Base-by-base conservation (phyloP, 2,888 invertebrate genomes). In the Spilarctia lutea region DNA sequence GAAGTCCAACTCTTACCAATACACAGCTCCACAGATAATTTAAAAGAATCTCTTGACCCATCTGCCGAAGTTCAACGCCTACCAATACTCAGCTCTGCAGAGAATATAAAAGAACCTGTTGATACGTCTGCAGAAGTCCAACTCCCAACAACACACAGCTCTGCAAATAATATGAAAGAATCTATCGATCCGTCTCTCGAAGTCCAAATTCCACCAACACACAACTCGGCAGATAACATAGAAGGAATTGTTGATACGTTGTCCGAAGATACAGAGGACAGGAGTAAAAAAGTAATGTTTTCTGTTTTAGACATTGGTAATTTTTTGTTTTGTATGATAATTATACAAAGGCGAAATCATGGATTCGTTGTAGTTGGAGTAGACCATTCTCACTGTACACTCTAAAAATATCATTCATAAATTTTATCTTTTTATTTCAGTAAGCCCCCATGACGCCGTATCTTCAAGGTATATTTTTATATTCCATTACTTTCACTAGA, bases 221-320 rank as follows among this genome's bases (percentile, higher is more conserved):
- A 71, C 20, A 65, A 13, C 18, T 16, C 39, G 65, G 69, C 39
- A 48, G 52, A 8, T 48, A 30, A 35, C 10, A 18, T 33, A 16
- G 24, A 69, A 69, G 56, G 18, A 48, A 65, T 52, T 42, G 42
- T 35, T 65, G 45, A 39, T 65, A 82, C 84, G 85, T 13, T 65
- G 6, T 72, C 63, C 71, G 85, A 87, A 81, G 88, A 87, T 79
- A 81, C 80, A 75, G 74, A 68, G 67, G 76, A 77, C 76, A 87
- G 82, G 75, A 85, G 86, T 81, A 91, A 91, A 92, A 92, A 90
- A 91, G 92, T 93, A 85, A 90, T 90, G 88, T 92, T 93, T 91
- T 91, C 89, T 86, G 68, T 86, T 84, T 83, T 84, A 83, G 85
- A 88, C 81, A 85, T 89, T 79, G 94, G 94, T 94, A 94, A 93